Evolutionary conservation across 2,797 vertebrate species (phyloP).

Genomic region (Chelonia mydas): DNA sequence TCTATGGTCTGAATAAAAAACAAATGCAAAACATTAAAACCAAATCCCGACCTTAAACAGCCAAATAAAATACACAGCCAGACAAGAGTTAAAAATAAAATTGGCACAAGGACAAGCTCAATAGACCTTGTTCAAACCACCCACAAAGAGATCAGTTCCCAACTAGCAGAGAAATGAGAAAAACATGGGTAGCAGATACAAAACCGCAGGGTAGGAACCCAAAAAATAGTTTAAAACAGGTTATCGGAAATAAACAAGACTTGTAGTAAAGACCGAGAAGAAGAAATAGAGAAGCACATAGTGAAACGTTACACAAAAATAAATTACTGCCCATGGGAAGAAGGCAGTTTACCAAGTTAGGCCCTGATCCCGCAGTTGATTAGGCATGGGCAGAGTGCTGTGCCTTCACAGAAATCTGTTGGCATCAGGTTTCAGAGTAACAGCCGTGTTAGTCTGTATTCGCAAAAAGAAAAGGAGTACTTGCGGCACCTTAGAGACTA

Average conservation of each 20-base stretch:
- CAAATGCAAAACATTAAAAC: background rate
- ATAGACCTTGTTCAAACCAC: conserved; percentile 17
- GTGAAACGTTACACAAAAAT: background rate
- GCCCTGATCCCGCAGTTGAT: background rate
- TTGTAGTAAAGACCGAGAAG: background rate
- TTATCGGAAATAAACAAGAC: conserved; percentile 28
- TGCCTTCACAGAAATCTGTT: fast-evolving
- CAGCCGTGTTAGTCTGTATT: too few relatives aligned
- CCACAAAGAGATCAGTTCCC: conserved; percentile 43
- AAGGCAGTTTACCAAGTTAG: fast-evolving
- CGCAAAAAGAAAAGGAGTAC: too few relatives aligned
- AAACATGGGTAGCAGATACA: conserved; percentile 27
- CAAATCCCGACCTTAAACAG: conserved; percentile 16
- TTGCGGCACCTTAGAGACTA: too few relatives aligned
- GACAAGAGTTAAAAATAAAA: background rate
- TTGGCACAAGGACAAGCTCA: background rate
- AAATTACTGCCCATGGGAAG: background rate
- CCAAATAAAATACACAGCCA: conserved; percentile 35
- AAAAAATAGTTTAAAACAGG: conserved; percentile 44
- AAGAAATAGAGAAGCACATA: background rate
- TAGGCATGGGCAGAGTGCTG: background rate
- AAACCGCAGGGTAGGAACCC: background rate
- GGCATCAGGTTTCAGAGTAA: too few relatives aligned
- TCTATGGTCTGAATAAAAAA: conserved; percentile 42
- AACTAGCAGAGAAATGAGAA: conserved; percentile 13